phyloP scores from a whole-genome alignment of 2,888 invertebrate species.

The Noctua pronuba region DNA sequence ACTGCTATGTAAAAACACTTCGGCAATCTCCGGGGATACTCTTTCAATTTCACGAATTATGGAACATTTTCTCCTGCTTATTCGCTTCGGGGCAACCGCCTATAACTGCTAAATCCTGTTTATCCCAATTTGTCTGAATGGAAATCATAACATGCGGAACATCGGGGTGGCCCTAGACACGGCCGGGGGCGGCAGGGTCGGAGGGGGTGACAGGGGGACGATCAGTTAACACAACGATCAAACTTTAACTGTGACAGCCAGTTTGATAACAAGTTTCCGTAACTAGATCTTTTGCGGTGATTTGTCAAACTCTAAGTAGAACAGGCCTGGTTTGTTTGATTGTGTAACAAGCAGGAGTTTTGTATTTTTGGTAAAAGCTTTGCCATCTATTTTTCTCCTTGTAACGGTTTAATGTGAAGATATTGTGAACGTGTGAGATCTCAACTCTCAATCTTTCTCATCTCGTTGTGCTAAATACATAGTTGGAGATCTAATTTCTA shows the following conservation, averaged over 20 bases:
- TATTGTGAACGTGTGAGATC: neutral
- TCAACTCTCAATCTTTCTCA: neutral
- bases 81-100: neutral
- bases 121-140: slow-evolving; percentile 33
- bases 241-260: slow-evolving; percentile 18
- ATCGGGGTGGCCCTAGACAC: slow-evolving; percentile 2
- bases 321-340: slow-evolving; percentile 10
- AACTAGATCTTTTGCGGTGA: neutral
- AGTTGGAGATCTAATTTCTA: neutral
- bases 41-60: neutral
- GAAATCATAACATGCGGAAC: slow-evolving; percentile 39
- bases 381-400: neutral
- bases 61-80: neutral
- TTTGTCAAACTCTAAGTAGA: slow-evolving; percentile 8
- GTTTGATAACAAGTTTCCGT: slow-evolving; percentile 6
- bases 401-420: neutral
- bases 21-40: neutral
- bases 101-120: slow-evolving; percentile 6
- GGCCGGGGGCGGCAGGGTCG: slow-evolving; percentile 2
- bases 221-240: slow-evolving; percentile 25
- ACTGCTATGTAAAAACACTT: slow-evolving; percentile 6
- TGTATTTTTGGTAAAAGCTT: neutral
- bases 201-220: slow-evolving; percentile 7
- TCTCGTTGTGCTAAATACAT: neutral
- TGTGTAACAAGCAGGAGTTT: neutral